phyloP scores from a whole-genome alignment of 1,140 invertebrate species.

The Oryctes rhinoceros region DNA sequence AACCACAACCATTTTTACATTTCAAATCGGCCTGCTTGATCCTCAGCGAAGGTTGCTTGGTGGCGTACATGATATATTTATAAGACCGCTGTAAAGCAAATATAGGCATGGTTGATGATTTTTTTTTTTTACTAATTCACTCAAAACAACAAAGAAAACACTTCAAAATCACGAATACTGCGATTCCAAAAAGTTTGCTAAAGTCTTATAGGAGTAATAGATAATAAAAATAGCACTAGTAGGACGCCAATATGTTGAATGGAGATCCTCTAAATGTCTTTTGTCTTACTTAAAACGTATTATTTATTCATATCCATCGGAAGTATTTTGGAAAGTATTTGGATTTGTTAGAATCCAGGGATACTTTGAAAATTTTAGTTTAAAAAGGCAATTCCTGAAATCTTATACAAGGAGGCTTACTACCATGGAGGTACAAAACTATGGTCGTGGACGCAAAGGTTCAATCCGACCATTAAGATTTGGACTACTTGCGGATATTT shows the following conservation, averaged over 20 bases:
- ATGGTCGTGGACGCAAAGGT: conserved; percentile 55
- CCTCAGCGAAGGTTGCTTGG: conserved; percentile 76
- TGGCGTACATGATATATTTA: conserved; percentile 71
- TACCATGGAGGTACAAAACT: conserved; percentile 56
- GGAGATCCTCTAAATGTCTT: too few species aligned
- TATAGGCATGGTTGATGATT: conserved; percentile 51
- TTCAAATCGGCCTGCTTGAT: conserved; percentile 87
- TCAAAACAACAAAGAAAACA: conserved; percentile 20
- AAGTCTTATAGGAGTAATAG: conserved; percentile 25
- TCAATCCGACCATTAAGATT: conserved; percentile 54
- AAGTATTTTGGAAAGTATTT: conserved; percentile 9
- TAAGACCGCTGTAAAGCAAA: conserved; percentile 58
- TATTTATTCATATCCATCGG: conserved; percentile 7
- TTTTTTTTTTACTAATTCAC: background rate
- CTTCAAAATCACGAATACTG: background rate
- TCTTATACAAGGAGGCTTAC: background rate
- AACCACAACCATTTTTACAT: conserved; percentile 96
- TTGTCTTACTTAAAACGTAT: background rate
- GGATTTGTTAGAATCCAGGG: background rate
- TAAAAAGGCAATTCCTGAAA: conserved; percentile 28
- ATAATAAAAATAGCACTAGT: background rate
- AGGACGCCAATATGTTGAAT: too few species aligned
- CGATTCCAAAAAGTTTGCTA: background rate
- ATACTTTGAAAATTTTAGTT: background rate
- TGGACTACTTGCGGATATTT: conserved; percentile 52